These are phyloP conservation scores for Rhamphomyia laevipes DNA, from an alignment of 2,888 invertebrate genomes.

Conservation along the genomic window DNA sequence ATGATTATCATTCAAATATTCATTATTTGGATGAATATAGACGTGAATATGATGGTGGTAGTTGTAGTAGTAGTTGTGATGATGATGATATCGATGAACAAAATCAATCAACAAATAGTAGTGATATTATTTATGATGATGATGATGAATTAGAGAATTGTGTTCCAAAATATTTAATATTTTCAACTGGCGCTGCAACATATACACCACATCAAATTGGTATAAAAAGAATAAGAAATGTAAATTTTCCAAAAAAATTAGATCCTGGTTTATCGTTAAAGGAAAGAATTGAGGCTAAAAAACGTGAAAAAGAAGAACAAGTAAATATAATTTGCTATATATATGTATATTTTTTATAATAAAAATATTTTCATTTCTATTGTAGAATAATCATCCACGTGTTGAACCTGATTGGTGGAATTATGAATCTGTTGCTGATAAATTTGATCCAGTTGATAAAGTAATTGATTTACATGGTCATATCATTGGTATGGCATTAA, in stretches of 20 bases:
- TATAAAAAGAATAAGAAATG: constrained; percentile 59
- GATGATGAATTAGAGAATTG: constrained; percentile 52
- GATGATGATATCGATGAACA: constrained; percentile 1
- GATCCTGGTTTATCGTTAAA: constrained; percentile 56
- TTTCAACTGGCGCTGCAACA: constrained; percentile 70
- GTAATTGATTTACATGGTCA: constrained; percentile 74
- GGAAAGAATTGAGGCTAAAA: constrained; percentile 50
- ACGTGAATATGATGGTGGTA: constrained; percentile 9
- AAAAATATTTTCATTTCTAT: background rate
- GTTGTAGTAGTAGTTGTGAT: background rate
- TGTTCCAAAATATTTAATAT: constrained; percentile 50
- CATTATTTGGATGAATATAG: constrained; percentile 46
- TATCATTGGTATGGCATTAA: constrained; percentile 76
- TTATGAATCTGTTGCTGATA: constrained; percentile 53
- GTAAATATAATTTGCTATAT: constrained; percentile 8
- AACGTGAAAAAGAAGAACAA: constrained; percentile 40
- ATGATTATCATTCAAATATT: constrained; percentile 25
- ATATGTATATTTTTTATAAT: background rate
- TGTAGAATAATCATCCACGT: constrained; percentile 32
- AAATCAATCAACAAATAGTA: constrained; percentile 1
- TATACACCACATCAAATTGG: constrained; percentile 79
- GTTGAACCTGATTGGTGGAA: constrained; percentile 55
- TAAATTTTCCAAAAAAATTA: constrained; percentile 53
- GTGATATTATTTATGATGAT: constrained; percentile 34
- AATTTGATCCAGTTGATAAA: constrained; percentile 65